Conservation (phyloP, 2,797 vertebrate genomes). For the Chelon labrosus region DNA sequence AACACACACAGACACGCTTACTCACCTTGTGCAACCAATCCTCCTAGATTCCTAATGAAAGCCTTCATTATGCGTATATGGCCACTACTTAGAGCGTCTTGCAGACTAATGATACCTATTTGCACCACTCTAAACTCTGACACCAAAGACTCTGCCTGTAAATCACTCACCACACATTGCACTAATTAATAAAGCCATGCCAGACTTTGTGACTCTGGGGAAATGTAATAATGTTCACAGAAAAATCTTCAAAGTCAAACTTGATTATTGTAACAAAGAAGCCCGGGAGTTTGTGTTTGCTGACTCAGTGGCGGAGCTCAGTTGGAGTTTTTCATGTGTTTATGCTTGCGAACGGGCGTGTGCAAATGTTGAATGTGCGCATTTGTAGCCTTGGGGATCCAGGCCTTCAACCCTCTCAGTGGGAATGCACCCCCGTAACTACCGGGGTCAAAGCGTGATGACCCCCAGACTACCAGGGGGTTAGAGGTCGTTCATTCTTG, state of each 20-base stretch:
- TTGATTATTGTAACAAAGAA: slow-evolving; percentile 64
- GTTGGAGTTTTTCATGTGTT: slow-evolving; percentile 41
- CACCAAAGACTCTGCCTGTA: slow-evolving; percentile 79
- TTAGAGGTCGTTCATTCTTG: slow-evolving; percentile 57
- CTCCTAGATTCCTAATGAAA: slow-evolving; percentile 74
- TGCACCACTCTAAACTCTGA: slow-evolving; percentile 76
- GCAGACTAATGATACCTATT: slow-evolving; percentile 82
- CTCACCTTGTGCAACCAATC: slow-evolving; percentile 48
- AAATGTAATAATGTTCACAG: slow-evolving; percentile 66
- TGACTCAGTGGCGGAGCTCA: slow-evolving; percentile 45
- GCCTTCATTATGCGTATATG: slow-evolving; percentile 76
- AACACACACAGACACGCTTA: slow-evolving; percentile 12
- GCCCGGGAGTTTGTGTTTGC: slow-evolving; percentile 48
- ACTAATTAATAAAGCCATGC: slow-evolving; percentile 79
- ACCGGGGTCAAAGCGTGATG: slow-evolving; percentile 70
- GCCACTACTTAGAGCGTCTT: slow-evolving; percentile 78
- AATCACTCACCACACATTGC: slow-evolving; percentile 76
- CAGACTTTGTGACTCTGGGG: slow-evolving; percentile 77
- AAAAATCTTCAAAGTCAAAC: slow-evolving; percentile 73
- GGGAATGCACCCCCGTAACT: slow-evolving; percentile 75
- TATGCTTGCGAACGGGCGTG: slow-evolving; percentile 28
- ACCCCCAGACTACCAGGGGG: slow-evolving; percentile 70
- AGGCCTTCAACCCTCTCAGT: slow-evolving; percentile 58
- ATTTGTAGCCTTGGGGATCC: slow-evolving; percentile 54
- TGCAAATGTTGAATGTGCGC: slow-evolving; percentile 38